These are phyloP conservation scores for Oxyruncus cristatus DNA, from an alignment of 2,113 vertebrate genomes.

Conservation along the genomic window DNA sequence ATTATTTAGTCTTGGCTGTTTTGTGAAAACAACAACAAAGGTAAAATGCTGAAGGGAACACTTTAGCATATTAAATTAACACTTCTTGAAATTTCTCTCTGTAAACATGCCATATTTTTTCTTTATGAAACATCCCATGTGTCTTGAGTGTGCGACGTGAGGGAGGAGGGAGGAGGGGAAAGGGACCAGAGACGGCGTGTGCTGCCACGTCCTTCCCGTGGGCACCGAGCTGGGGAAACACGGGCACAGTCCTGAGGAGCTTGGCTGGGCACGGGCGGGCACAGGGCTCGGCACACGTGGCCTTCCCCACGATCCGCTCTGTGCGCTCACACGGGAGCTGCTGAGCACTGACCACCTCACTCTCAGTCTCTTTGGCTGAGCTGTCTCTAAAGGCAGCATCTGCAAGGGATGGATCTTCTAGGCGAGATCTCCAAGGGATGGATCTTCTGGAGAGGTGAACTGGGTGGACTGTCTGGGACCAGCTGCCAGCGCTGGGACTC, in stretches of 20 bases:
- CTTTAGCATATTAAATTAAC: conserved; percentile 85
- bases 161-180: conserved; percentile 28
- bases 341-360: accelerated
- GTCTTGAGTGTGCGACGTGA: neutral
- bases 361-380: too few relatives aligned
- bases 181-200: neutral
- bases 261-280: accelerated
- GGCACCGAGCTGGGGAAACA: accelerated
- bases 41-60: conserved; percentile 81
- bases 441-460: neutral
- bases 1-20: conserved; percentile 91
- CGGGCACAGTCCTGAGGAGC: neutral
- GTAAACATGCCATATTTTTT: conserved; percentile 80
- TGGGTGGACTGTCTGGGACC: neutral
- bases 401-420: neutral
- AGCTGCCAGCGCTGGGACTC: neutral
- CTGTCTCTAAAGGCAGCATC: neutral
- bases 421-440: neutral
- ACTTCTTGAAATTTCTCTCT: conserved; percentile 79
- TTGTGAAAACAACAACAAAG: conserved; percentile 84
- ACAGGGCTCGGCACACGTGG: accelerated
- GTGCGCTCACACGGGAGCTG: accelerated
- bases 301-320: accelerated
- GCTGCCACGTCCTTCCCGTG: neutral
- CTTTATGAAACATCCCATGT: conserved; percentile 69